Evolutionary conservation across 2,797 vertebrate species (phyloP).

Genomic region (Sibirionetta formosa): DNA sequence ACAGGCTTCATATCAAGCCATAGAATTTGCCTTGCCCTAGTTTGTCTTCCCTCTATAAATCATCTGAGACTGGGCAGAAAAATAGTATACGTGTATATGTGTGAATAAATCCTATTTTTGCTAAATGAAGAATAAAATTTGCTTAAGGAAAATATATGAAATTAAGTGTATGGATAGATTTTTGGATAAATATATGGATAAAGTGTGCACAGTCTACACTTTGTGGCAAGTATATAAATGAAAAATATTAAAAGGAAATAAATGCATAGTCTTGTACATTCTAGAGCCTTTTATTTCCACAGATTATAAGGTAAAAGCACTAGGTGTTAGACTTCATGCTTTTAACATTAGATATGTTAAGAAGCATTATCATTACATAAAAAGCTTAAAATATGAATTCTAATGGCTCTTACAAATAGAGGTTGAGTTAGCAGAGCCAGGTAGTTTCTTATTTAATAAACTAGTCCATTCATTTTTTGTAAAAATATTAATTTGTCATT

Average conservation of each 20-base stretch:
- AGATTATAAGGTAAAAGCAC: not conserved
- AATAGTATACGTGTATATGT: not conserved
- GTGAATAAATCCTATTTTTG: not conserved
- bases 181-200: not conserved
- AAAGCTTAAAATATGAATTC: not conserved
- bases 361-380: not conserved
- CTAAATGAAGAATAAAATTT: not conserved
- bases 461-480: not conserved
- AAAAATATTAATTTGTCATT: not conserved
- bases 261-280: not conserved
- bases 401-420: not conserved
- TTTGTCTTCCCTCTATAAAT: not conserved
- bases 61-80: not conserved
- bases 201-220: not conserved
- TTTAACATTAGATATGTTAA: not conserved
- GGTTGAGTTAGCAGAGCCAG: not conserved
- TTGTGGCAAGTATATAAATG: not conserved
- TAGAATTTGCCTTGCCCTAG: not conserved
- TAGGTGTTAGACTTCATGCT: not conserved
- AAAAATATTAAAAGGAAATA: not conserved
- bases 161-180: not conserved
- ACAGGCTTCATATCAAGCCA: not conserved
- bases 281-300: not conserved
- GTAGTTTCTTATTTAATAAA: not conserved
- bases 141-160: not conserved